Conservation (phyloP, 2,797 vertebrate genomes). For the Craterocephalus amniculus region DNA sequence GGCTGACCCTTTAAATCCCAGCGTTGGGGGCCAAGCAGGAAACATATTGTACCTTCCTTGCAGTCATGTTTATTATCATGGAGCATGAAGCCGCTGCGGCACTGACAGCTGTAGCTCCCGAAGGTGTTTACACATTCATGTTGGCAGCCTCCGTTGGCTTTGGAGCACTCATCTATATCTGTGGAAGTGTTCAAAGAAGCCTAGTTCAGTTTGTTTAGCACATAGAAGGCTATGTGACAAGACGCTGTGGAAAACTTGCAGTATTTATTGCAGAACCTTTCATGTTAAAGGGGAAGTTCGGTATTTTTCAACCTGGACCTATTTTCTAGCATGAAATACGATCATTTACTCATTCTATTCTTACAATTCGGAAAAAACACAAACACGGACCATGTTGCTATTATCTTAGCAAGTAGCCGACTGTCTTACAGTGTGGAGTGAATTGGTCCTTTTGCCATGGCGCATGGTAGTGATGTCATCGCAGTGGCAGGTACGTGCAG, state of each 20-base stretch:
- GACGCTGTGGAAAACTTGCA: neutral
- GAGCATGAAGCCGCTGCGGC: constrained; percentile 92
- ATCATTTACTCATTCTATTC: too few relatives aligned
- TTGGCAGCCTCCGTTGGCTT: constrained; percentile 95
- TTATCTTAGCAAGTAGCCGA: too few relatives aligned
- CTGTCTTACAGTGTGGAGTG: too few relatives aligned
- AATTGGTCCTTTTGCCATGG: too few relatives aligned
- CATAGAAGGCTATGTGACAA: neutral
- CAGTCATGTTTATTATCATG: constrained; percentile 96
- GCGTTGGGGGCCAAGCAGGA: neutral
- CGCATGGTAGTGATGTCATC: too few relatives aligned
- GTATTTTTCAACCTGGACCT: too few relatives aligned
- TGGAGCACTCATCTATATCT: constrained; percentile 98
- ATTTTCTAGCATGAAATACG: too few relatives aligned
- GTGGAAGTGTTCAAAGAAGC: constrained; percentile 38
- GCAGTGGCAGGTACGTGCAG: too few relatives aligned
- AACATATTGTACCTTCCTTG: constrained; percentile 90
- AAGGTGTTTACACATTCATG: constrained; percentile 97
- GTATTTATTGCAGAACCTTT: too few relatives aligned
- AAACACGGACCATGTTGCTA: too few relatives aligned
- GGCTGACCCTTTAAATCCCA: neutral
- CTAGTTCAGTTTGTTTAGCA: neutral
- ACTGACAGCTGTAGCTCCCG: constrained; percentile 96
- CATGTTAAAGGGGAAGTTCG: too few relatives aligned
- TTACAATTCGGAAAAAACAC: too few relatives aligned